These are phyloP conservation scores for Lichenostomus cassidix DNA, from an alignment of 2,113 vertebrate species.

Conservation along the genomic window DNA sequence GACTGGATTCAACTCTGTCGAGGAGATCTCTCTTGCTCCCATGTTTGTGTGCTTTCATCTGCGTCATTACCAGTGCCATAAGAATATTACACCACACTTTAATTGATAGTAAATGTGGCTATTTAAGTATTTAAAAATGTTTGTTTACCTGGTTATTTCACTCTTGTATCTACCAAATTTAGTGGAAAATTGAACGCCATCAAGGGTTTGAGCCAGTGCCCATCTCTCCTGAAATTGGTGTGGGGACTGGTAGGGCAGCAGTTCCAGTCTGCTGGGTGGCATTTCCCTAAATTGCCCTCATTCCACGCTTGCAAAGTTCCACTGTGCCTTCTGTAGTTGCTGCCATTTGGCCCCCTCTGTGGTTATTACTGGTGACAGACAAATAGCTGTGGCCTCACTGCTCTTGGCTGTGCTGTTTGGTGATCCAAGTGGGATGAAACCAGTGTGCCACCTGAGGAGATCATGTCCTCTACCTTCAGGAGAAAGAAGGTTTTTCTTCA, in stretches of 20 bases:
- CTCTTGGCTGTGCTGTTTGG: background rate
- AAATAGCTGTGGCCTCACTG: background rate
- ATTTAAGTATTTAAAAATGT: background rate
- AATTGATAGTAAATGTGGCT: background rate
- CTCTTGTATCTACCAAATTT: background rate
- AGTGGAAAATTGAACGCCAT: background rate
- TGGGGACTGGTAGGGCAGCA: background rate
- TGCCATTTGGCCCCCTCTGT: background rate
- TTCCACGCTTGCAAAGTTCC: accelerated
- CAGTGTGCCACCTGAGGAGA: background rate
- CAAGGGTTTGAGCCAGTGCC: background rate
- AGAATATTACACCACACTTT: background rate
- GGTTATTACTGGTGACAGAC: background rate
- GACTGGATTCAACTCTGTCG: background rate
- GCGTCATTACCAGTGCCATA: accelerated
- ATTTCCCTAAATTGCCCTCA: background rate
- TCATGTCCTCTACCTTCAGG: background rate
- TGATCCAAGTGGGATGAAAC: background rate
- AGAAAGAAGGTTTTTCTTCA: background rate
- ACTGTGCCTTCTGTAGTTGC: background rate
- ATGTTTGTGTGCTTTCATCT: background rate
- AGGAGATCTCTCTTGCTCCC: background rate
- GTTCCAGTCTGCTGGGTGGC: background rate
- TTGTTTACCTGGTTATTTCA: background rate
- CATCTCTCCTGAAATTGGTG: background rate